Base-by-base conservation (phyloP, 2,113 vertebrate species). In the Notarius quadriscutis region DNA sequence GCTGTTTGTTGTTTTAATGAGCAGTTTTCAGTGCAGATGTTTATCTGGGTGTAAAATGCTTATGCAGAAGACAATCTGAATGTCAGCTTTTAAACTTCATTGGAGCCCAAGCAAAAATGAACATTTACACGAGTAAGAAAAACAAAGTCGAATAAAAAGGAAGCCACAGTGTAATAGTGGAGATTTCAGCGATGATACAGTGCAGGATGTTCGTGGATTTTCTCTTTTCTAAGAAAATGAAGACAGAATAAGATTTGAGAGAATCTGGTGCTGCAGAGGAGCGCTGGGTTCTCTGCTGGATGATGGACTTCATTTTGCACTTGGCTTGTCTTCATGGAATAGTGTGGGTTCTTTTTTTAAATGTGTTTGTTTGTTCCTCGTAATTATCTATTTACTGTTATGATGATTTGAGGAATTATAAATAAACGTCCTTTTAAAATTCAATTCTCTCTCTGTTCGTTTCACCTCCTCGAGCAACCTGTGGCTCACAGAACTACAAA, bases 401-500 rank as follows among this genome's bases (percentile, higher is more conserved):
- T 53, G 7, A 53, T 53, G 53, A 7, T 9, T 11, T 53, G 53
- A 53, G 11, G 7, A 53, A 11, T 11, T 53, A 11, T 53, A 53
- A 53, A 41, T 11, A 53, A 53, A 53, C 11, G 53, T 53, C 53
- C 11, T 53, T 53, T 53, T 53, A 53, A 11, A 53, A 11, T 11
- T 53, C 7, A 53, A 53, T 41, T 41, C 41, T 41, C 41, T 41
- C 41, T 41, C 2, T 41, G 41, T 41, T 41, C 41, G 4, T 41
- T 41, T 41, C 41, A 41, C 41, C 41, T 41, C 41, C 41, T 41
- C 30, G 8, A 75, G 41, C 41, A 75, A 75, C 41, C 72, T 74
- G 72, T 74, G 18, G 30, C 57, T 14, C 79, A 82, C 80, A 87
- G 60, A 84, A 14, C 62, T n/a, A 82, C 53, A 67, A 55, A 84